Conservation (phyloP, 2,113 vertebrate genomes). For the Peucedramus taeniatus region DNA sequence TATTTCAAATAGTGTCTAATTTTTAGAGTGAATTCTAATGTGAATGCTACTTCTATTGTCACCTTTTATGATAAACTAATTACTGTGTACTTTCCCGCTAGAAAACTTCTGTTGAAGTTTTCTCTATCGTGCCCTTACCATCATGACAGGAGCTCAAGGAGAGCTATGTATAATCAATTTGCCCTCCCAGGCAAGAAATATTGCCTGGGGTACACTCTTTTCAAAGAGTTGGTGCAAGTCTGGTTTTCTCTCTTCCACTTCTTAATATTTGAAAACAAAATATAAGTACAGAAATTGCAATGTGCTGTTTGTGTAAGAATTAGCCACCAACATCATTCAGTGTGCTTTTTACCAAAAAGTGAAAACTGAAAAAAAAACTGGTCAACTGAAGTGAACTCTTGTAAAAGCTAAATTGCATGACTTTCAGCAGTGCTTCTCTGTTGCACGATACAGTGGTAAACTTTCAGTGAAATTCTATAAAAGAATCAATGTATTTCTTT, state of each 20-base stretch:
- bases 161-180: neutral
- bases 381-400: neutral
- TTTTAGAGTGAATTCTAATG: neutral
- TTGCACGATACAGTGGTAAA: neutral
- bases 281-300: neutral
- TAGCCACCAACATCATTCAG: neutral
- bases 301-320: neutral
- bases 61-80: neutral
- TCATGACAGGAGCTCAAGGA: neutral
- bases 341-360: neutral
- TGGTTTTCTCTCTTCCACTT: neutral
- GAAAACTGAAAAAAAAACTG: neutral
- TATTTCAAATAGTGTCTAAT: neutral
- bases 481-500: neutral
- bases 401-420: neutral
- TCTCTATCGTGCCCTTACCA: neutral
- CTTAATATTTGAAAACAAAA: neutral
- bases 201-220: neutral
- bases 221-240: neutral
- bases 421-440: neutral
- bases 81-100: neutral
- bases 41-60: neutral
- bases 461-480: neutral
- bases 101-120: neutral
- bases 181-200: neutral